Conservation (phyloP, 1,140 invertebrate species). For the Drosophila dunni region DNA sequence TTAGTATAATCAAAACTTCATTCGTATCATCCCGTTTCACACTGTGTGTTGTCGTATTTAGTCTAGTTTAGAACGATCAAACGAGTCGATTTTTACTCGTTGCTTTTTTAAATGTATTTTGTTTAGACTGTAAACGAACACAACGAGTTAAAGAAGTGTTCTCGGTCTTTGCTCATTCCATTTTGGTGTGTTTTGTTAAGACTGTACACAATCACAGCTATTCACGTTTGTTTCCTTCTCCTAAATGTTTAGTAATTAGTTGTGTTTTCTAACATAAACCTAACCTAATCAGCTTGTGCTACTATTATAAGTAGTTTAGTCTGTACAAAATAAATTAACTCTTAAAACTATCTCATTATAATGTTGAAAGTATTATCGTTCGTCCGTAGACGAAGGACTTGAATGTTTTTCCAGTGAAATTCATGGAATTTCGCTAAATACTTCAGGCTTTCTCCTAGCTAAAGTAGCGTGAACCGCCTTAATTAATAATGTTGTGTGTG, state of each 20-base stretch:
- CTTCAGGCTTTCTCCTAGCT: not conserved
- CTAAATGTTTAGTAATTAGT: constrained; percentile 54
- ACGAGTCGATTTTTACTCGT: constrained; percentile 13
- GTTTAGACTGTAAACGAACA: constrained; percentile 4
- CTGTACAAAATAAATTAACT: constrained; percentile 25
- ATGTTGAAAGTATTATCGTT: not conserved
- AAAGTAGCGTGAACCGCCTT: constrained; percentile 4
- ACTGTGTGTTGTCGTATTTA: constrained; percentile 51
- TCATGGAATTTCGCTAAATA: not conserved
- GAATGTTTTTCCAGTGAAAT: not conserved
- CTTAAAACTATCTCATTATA: constrained; percentile 11
- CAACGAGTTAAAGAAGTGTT: constrained; percentile 3
- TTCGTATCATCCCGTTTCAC: constrained; percentile 28
- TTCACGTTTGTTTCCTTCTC: constrained; percentile 34
- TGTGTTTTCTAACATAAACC: constrained; percentile 33
- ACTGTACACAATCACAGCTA: constrained; percentile 38
- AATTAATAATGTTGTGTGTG: constrained; percentile 19
- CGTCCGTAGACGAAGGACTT: not conserved
- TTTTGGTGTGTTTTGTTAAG: constrained; percentile 32
- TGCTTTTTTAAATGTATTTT: constrained; percentile 15
- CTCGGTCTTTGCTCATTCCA: not conserved
- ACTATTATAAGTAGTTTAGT: constrained; percentile 44
- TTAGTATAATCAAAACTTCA: constrained; percentile 33
- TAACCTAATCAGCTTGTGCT: constrained; percentile 27
- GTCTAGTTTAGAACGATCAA: constrained; percentile 24